Evolutionary conservation across 2,113 vertebrate genomes (phyloP).

Genomic region (Clinocottus analis): DNA sequence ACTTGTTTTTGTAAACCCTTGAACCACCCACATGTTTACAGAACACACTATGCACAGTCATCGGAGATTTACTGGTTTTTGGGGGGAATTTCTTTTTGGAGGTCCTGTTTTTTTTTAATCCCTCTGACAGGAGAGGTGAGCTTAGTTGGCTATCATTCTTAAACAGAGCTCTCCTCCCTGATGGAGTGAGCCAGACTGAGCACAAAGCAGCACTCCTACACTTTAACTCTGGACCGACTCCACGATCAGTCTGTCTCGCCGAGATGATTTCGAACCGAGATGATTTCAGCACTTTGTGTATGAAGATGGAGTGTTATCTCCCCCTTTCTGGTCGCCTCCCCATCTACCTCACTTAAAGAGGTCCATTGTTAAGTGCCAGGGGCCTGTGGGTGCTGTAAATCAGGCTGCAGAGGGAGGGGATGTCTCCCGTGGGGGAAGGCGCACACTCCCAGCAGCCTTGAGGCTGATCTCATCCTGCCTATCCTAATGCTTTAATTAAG

Average conservation of each 20-base stretch:
- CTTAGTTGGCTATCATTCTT: constrained; percentile 57
- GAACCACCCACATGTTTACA: constrained; percentile 59
- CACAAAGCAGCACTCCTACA: constrained; percentile 66
- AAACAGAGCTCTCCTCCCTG: constrained; percentile 39
- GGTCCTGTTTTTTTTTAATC: constrained; percentile 23
- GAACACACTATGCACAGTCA: constrained; percentile 45
- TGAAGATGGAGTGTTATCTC: constrained; percentile 80
- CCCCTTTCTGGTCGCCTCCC: constrained; percentile 73
- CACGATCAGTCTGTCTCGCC: constrained; percentile 62
- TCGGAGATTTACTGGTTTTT: constrained; percentile 64
- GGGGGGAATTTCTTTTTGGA: constrained; percentile 62
- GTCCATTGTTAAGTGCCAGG: constrained; percentile 82
- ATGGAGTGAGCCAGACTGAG: constrained; percentile 51
- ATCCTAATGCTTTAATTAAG: constrained; percentile 78
- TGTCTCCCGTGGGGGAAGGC: constrained; percentile 76
- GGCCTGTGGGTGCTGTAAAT: constrained; percentile 84
- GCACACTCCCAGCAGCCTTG: constrained; percentile 77
- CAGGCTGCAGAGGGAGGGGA: constrained; percentile 78
- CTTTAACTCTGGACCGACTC: constrained; percentile 63
- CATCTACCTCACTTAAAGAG: constrained; percentile 81
- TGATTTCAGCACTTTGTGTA: constrained; percentile 78
- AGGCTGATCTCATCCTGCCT: constrained; percentile 78
- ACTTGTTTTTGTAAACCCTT: constrained; percentile 69
- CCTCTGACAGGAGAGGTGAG: constrained; percentile 62
- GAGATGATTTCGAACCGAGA: constrained; percentile 72